Base-by-base conservation (phyloP, 2,888 invertebrate genomes). In the Brachycybe producta region DNA sequence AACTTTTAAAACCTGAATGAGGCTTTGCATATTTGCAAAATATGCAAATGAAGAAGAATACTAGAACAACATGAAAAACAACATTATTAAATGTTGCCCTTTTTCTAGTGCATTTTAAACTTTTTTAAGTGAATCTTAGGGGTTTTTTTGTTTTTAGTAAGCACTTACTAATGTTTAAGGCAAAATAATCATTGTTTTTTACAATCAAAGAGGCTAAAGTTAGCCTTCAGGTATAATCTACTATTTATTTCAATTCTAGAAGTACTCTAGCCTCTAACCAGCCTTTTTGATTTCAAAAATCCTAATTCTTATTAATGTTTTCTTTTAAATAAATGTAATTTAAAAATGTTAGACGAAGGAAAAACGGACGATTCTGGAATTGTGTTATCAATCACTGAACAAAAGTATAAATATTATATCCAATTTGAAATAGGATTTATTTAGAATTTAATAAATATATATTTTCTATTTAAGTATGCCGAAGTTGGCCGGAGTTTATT, bases 401-500 rank as follows among this genome's bases (percentile, higher is more conserved):
- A 73, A 60, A 78, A 75, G 77, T 80, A 71, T 76, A 78, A 72
- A 56, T 57, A 23, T 34, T 30, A 55, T 11, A 51, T 55, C 13
- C 41, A 52, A 15, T 0, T 49, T 17, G n/a, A 21, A 21, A 49
- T 5, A 47, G 13, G 5, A 4, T 51, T 19, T 24, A 42, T 15
- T 50, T 2, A 13, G n/a, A 21, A 21, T 44, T 43, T n/a, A 15
- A 41, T 46, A 26, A 15, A 21, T 17, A 24, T 11, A 36, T 24
- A 27, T 13, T 41, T 42, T 3, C 19, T 43, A 17, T 15, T 43
- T 54, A 11, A 51, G 52, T 23, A 54, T 54, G 54, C 52, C 50
- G 15, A 90, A 90, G 64, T 73, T 83, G 59, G 98, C 98, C 5
- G 94, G 94, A 1, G 91, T 97, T 1, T 72, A 91, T 27, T 70